Conservation (phyloP, 2,797 vertebrate genomes). For the Brachymystax lenok region DNA sequence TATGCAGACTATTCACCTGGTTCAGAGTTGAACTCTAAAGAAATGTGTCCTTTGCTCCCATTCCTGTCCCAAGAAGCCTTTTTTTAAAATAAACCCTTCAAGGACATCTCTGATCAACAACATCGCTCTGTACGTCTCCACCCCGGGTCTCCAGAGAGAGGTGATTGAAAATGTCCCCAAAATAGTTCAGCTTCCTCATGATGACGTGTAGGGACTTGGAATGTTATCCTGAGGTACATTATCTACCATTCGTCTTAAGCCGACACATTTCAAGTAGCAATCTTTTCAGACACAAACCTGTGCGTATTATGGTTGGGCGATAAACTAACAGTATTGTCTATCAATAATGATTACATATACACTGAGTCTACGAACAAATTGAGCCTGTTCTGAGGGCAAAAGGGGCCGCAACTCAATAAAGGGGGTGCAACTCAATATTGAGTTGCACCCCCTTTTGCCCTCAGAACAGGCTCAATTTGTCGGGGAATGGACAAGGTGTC, state of each 20-base stretch:
- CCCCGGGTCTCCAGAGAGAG: slow-evolving; percentile 47
- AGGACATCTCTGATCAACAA: slow-evolving; percentile 63
- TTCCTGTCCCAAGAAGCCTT: slow-evolving; percentile 59
- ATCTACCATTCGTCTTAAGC: slow-evolving; percentile 11
- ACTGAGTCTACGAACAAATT: too few species aligned
- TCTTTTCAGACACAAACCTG: not conserved
- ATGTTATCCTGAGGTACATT: slow-evolving; percentile 32
- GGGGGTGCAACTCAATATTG: too few species aligned
- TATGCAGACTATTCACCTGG: not conserved
- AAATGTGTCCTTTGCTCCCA: slow-evolving; percentile 36
- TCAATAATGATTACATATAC: too few species aligned
- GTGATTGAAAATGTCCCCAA: slow-evolving; percentile 63
- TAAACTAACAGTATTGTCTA: too few species aligned
- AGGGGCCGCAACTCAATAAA: too few species aligned
- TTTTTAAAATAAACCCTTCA: slow-evolving; percentile 63
- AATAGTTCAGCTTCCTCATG: slow-evolving; percentile 52
- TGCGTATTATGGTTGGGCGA: not conserved
- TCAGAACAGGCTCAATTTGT: too few species aligned
- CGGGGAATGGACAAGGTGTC: too few species aligned
- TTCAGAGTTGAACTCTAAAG: slow-evolving; percentile 9
- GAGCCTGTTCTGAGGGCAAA: too few species aligned
- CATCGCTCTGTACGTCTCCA: slow-evolving; percentile 26
- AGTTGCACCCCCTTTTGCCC: too few species aligned
- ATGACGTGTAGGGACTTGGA: slow-evolving; percentile 39
- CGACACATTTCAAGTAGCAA: not conserved